Evolutionary conservation across 1,140 invertebrate species (phyloP).

Genomic region (Laupala kohalensis): DNA sequence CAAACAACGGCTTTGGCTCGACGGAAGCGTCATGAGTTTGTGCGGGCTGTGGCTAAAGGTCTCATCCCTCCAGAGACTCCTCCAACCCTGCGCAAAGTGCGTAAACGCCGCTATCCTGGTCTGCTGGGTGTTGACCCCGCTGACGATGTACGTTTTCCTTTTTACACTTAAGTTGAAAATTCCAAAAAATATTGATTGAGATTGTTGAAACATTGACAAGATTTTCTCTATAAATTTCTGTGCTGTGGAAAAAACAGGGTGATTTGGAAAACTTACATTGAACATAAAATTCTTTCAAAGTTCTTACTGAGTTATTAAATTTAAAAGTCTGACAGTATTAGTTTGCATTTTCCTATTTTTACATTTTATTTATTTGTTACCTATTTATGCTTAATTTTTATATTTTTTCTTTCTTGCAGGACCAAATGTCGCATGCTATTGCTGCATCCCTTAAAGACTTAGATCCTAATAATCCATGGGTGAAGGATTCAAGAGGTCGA

Average conservation of each 20-base stretch:
- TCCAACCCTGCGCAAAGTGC: conserved; percentile 33
- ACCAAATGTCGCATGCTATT: conserved; percentile 28
- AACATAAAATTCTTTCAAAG: conserved; percentile 1
- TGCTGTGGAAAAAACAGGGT: neutral
- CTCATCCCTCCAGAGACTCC: conserved; percentile 52
- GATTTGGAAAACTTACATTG: neutral
- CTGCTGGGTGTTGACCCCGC: conserved; percentile 26
- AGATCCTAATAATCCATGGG: conserved; percentile 40
- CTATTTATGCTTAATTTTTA: no score
- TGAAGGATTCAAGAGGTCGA: conserved; percentile 37
- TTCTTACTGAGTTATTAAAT: neutral
- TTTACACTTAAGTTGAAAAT: neutral
- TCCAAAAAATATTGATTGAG: neutral
- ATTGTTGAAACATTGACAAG: no score
- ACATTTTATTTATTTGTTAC: no score
- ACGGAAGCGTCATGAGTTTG: conserved; percentile 49
- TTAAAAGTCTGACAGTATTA: neutral
- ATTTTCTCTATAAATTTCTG: neutral
- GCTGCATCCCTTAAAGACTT: conserved; percentile 35
- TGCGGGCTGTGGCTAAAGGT: conserved; percentile 48
- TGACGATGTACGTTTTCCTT: conserved; percentile 28
- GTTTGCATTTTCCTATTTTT: no score
- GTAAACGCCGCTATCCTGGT: conserved; percentile 28
- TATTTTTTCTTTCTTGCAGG: conserved; percentile 14
- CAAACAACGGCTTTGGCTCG: conserved; percentile 42